A percentile compares a stretch with the other conserved stretches of the same genome.
These are phyloP conservation scores for Ciconia maguari DNA, from an alignment of 2,113 vertebrate species.

Conservation along the genomic window DNA sequence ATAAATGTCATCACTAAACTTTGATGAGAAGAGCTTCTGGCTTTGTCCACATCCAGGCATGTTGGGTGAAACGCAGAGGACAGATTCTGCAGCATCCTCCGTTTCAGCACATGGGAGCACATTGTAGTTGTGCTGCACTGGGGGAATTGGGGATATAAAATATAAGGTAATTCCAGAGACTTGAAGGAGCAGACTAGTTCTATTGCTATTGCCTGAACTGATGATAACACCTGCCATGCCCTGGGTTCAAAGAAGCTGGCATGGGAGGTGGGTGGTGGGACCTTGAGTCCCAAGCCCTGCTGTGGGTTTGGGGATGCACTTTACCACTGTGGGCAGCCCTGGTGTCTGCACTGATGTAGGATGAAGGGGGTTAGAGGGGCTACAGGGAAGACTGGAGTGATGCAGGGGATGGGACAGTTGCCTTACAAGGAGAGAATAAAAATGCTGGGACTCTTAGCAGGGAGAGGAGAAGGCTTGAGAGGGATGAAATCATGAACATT, in stretches of 20 bases:
- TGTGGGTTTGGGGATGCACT: background rate
- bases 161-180: background rate
- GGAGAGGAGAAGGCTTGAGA: background rate
- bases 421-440: background rate
- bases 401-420: background rate
- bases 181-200: background rate
- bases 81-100: background rate
- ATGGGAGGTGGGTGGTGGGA: background rate
- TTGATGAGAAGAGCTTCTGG: constrained; percentile 8
- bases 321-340: background rate
- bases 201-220: background rate
- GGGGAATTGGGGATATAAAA: background rate
- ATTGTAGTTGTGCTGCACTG: background rate
- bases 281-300: background rate
- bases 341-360: background rate
- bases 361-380: background rate
- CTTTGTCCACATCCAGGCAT: background rate
- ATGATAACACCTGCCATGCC: background rate
- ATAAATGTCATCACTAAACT: constrained; percentile 28
- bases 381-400: background rate
- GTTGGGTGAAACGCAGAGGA: background rate
- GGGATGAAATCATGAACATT: background rate
- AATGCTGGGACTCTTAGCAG: background rate
- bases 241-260: background rate
- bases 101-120: background rate